phyloP scores from a whole-genome alignment of 2,888 invertebrate species.

The Drosophila cyrtoloma region DNA sequence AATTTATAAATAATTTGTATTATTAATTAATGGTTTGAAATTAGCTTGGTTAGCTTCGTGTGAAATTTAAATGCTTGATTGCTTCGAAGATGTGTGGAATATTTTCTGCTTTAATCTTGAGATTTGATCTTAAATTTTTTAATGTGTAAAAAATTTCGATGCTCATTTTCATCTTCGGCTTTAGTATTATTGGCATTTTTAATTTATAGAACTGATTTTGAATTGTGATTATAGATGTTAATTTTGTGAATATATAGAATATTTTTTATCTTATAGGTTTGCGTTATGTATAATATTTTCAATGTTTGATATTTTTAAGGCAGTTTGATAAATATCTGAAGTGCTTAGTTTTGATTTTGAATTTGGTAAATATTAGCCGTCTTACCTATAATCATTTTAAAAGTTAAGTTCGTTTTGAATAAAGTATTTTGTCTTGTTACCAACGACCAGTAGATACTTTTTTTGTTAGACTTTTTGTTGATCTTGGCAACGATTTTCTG shows the following conservation, averaged over 20 bases:
- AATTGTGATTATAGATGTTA: too few relatives aligned
- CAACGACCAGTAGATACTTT: constrained; percentile 31
- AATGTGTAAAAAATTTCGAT: not conserved
- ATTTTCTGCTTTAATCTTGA: not conserved
- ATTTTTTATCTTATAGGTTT: not conserved
- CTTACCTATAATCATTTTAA: constrained; percentile 1
- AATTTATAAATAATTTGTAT: not conserved
- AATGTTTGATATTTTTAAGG: not conserved
- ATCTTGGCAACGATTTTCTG: constrained; percentile 47
- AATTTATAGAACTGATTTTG: not conserved
- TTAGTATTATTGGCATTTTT: not conserved
- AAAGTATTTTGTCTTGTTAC: not conserved
- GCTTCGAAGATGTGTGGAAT: not conserved
- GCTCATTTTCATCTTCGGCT: not conserved
- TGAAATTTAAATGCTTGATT: not conserved
- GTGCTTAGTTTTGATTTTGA: constrained; percentile 12
- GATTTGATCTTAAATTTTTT: not conserved
- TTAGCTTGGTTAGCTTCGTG: not conserved
- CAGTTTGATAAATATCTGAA: not conserved
- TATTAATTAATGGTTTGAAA: not conserved
- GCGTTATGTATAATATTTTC: not conserved
- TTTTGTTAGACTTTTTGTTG: constrained; percentile 6
- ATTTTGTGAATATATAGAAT: not conserved
- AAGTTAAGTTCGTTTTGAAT: constrained; percentile 3
- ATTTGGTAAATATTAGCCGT: constrained; percentile 20